phyloP scores from a whole-genome alignment of 1,140 invertebrate species.

The Lanistes nyassanus region DNA sequence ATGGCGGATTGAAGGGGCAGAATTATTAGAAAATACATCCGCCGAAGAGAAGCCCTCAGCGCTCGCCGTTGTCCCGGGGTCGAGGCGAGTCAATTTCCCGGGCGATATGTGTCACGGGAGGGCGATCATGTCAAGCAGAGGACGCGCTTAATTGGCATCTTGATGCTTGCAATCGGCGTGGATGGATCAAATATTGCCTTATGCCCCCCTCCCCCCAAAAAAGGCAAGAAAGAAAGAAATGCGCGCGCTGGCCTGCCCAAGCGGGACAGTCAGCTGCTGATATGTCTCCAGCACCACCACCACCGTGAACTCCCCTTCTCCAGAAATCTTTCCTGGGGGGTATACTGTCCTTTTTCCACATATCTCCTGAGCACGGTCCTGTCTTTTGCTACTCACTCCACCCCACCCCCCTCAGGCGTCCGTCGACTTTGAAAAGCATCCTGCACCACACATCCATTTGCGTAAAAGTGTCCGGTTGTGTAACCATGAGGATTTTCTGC shows the following conservation, averaged over 20 bases:
- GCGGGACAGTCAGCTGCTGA: background rate
- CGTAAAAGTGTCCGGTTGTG: too few species aligned
- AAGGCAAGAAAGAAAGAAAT: conserved; percentile 10
- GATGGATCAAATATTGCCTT: conserved; percentile 30
- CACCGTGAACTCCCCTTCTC: background rate
- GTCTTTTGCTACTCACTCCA: conserved; percentile 20
- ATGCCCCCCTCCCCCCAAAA: too few species aligned
- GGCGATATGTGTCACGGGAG: conserved; percentile 16
- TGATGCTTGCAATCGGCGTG: conserved; percentile 9
- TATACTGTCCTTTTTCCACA: background rate
- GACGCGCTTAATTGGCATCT: conserved; percentile 29
- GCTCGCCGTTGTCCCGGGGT: background rate
- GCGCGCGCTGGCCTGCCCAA: background rate
- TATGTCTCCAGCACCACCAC: too few species aligned
- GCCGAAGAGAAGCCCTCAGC: background rate
- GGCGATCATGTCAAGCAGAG: conserved; percentile 12
- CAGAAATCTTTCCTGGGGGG: background rate
- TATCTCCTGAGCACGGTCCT: too few species aligned
- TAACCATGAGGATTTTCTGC: too few species aligned
- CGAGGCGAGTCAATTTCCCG: conserved; percentile 11
- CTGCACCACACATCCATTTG: too few species aligned
- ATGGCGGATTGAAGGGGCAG: conserved; percentile 3
- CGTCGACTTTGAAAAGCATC: too few species aligned
- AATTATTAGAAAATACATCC: conserved; percentile 10
- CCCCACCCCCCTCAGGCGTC: too few species aligned